Conservation (phyloP, 53 echinoderm and acorn worm genomes). For the Echinarachnius parma region DNA sequence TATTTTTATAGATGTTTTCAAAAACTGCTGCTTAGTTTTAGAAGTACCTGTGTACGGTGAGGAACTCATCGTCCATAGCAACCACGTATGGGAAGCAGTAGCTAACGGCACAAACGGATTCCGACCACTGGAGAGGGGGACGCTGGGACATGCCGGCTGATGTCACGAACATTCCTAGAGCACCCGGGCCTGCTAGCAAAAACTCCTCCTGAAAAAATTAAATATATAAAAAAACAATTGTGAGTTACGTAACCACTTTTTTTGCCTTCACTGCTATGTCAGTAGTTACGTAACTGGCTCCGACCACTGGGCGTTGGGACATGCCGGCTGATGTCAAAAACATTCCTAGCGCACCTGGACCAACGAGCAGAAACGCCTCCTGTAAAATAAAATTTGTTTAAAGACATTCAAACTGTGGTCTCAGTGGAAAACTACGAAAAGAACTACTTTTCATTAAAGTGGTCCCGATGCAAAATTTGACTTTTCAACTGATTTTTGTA, state of each 20-base stretch:
- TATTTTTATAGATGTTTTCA: too few species aligned
- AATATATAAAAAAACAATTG: too few species aligned
- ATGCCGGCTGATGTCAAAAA: slow-evolving; percentile 95
- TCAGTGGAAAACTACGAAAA: too few species aligned
- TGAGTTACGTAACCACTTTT: too few species aligned
- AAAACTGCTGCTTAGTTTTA: too few species aligned
- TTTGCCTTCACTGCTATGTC: too few species aligned
- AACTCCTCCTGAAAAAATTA: slow-evolving; percentile 82
- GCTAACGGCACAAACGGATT: slow-evolving; percentile 69
- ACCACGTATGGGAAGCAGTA: slow-evolving; percentile 87
- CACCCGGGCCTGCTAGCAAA: slow-evolving; percentile 84
- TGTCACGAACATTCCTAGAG: slow-evolving; percentile 95
- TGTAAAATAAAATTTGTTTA: too few species aligned
- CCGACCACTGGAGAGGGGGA: slow-evolving; percentile 92
- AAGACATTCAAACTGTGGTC: too few species aligned
- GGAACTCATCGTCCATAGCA: slow-evolving; percentile 89
- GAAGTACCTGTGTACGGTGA: slow-evolving; percentile 85
- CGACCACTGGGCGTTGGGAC: slow-evolving; percentile 94
- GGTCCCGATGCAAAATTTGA: too few species aligned
- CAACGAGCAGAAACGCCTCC: slow-evolving; percentile 90
- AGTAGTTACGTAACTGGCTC: too few species aligned
- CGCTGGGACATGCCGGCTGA: slow-evolving; percentile 90
- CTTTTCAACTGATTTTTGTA: too few species aligned
- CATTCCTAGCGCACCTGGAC: slow-evolving; percentile 90
- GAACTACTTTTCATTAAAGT: too few species aligned